Evolutionary conservation across 2,888 invertebrate species (phyloP).

Genomic region (Graphium colonna): DNA sequence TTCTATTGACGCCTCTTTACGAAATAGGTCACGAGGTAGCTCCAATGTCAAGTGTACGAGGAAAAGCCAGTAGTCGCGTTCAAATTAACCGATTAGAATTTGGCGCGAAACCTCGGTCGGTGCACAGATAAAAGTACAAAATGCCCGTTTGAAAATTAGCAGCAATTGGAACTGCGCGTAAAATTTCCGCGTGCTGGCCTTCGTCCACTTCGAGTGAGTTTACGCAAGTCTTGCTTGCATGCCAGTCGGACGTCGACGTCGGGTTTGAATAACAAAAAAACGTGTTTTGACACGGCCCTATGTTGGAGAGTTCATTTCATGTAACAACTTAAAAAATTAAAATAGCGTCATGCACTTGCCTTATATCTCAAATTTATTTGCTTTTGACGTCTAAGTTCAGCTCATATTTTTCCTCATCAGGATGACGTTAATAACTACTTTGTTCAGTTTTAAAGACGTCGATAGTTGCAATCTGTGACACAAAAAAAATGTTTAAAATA

Average conservation of each 20-base stretch:
- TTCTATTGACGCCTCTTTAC: conserved; percentile 43
- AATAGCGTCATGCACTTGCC: too few species aligned
- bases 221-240: conserved; percentile 25
- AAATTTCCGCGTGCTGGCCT: conserved; percentile 60
- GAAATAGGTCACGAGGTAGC: conserved; percentile 44
- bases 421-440: too few species aligned
- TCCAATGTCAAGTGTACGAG: conserved; percentile 69
- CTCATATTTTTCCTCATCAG: too few species aligned
- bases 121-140: background rate
- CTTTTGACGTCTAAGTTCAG: too few species aligned
- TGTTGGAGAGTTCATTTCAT: background rate
- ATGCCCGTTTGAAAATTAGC: conserved; percentile 38
- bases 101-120: background rate
- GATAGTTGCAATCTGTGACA: too few species aligned
- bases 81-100: background rate
- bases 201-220: conserved; percentile 29
- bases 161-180: conserved; percentile 46
- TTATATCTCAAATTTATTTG: too few species aligned
- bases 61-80: conserved; percentile 35
- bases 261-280: conserved; percentile 37
- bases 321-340: too few species aligned
- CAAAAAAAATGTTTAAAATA: too few species aligned
- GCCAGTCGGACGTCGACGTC: conserved; percentile 11
- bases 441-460: too few species aligned
- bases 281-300: background rate